These are phyloP conservation scores for Piezodorus guildinii DNA, from an alignment of 1,140 invertebrate genomes.

Conservation along the genomic window DNA sequence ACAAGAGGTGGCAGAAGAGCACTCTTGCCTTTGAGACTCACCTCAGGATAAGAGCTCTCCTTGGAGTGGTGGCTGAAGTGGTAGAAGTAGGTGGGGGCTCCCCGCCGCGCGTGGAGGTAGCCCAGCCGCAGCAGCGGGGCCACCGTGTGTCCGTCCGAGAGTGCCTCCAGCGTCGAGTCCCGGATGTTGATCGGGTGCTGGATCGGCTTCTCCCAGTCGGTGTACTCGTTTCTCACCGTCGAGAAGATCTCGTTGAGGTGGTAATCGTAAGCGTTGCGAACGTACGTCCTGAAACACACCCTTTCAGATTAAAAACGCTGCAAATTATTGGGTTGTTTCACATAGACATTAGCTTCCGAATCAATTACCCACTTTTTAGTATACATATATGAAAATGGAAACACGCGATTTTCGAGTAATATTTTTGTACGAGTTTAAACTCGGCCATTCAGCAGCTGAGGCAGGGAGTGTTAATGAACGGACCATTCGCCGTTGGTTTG, in stretches of 20 bases:
- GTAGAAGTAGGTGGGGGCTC: constrained; percentile 60
- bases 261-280: constrained; percentile 73
- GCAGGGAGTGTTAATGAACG: too few species aligned
- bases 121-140: constrained; percentile 56
- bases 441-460: too few species aligned
- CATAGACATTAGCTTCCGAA: too few species aligned
- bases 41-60: constrained; percentile 60
- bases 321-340: too few species aligned
- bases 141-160: constrained; percentile 72
- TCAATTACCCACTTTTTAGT: too few species aligned
- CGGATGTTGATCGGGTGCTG: constrained; percentile 71
- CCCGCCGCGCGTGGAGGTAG: constrained; percentile 54
- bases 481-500: too few species aligned
- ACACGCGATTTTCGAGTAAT: too few species aligned
- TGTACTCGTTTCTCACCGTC: constrained; percentile 84
- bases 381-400: too few species aligned
- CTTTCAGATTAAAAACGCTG: too few species aligned
- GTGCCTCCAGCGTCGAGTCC: constrained; percentile 74
- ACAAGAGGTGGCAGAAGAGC: too few species aligned
- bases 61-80: constrained; percentile 71
- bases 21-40: too few species aligned
- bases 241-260: constrained; percentile 87
- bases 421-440: too few species aligned
- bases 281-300: constrained; percentile 56
- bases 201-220: constrained; percentile 78